Evolutionary conservation across 2,888 invertebrate genomes (phyloP).

Genomic region (Phymatocera aterrima): DNA sequence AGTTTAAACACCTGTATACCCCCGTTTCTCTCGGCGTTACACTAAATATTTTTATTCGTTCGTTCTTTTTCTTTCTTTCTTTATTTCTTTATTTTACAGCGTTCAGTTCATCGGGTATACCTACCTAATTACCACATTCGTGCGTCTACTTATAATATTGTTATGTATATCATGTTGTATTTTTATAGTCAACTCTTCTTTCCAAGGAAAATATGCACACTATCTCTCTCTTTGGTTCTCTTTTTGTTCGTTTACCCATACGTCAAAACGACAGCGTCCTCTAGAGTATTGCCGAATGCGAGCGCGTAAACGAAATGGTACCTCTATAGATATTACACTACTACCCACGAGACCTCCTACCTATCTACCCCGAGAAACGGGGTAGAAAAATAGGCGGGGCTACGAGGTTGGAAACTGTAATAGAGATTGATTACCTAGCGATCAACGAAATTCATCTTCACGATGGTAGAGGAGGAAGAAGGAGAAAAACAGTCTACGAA

Average conservation of each 20-base stretch:
- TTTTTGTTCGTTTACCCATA: too few relatives aligned
- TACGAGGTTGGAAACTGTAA: constrained; percentile 66
- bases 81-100: neutral
- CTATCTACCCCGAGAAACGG: neutral
- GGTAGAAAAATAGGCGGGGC: constrained; percentile 54
- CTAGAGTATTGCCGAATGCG: too few relatives aligned
- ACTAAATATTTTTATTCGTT: too few relatives aligned
- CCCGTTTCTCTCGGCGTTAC: neutral
- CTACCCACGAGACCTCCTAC: neutral
- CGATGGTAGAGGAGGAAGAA: neutral
- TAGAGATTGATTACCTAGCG: constrained; percentile 65
- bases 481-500: too few relatives aligned
- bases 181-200: too few relatives aligned
- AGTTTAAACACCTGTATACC: neutral
- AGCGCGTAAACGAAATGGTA: neutral
- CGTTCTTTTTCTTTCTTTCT: neutral
- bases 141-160: neutral
- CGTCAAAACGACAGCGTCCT: too few relatives aligned
- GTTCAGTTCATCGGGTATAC: too few relatives aligned
- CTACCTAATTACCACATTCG: too few relatives aligned
- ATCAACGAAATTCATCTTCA: constrained; percentile 56
- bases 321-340: neutral
- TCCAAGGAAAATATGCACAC: too few relatives aligned
- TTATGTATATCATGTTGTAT: too few relatives aligned
- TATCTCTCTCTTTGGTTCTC: too few relatives aligned